These are phyloP conservation scores for Laterallus jamaicensis DNA, from an alignment of 2,113 vertebrate genomes.

Conservation along the genomic window DNA sequence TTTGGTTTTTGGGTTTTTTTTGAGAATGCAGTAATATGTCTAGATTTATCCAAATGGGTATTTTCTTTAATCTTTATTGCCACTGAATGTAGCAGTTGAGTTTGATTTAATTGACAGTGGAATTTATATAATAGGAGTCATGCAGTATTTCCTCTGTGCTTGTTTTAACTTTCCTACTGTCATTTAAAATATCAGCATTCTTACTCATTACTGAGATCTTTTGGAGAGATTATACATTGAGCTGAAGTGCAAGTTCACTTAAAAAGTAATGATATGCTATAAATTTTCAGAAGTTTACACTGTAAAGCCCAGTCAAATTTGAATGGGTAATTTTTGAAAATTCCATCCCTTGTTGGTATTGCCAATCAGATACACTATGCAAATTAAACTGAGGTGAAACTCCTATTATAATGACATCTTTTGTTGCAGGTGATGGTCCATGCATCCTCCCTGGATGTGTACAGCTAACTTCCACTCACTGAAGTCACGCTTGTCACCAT, in stretches of 20 bases:
- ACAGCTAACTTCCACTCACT: not conserved
- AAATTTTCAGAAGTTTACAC: not conserved
- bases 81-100: not conserved
- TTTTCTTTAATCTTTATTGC: not conserved
- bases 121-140: not conserved
- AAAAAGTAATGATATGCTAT: not conserved
- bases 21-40: not conserved
- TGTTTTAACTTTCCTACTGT: not conserved
- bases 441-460: not conserved
- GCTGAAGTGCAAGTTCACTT: not conserved
- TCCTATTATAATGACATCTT: not conserved
- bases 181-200: not conserved
- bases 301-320: not conserved
- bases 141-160: not conserved
- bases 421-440: not conserved
- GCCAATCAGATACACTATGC: not conserved
- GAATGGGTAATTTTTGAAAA: not conserved
- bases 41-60: not conserved
- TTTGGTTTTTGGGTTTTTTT: not conserved
- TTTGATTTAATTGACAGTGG: not conserved
- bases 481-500: not conserved
- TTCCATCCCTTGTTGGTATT: not conserved
- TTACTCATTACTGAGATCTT: not conserved
- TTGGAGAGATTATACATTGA: not conserved
- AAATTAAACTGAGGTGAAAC: not conserved